Conservation (phyloP, 2,888 invertebrate genomes). For the Caenorhabditis sp. region DNA sequence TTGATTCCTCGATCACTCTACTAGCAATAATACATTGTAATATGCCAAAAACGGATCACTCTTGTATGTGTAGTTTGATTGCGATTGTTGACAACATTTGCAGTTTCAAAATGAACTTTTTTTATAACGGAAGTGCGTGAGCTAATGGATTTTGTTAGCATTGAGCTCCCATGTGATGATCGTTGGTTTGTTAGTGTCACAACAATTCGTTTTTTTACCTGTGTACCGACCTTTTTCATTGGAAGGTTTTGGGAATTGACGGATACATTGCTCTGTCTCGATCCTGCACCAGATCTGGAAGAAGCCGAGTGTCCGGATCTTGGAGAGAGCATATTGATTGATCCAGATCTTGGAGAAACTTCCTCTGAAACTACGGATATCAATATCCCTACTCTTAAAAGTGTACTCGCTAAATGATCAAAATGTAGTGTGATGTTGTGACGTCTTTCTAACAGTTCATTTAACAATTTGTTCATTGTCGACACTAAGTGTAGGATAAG, state of each 20-base stretch:
- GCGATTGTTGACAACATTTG: slow-evolving; percentile 4
- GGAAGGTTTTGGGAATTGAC: slow-evolving; percentile 69
- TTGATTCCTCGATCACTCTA: neutral
- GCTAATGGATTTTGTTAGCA: neutral
- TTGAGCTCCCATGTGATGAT: neutral
- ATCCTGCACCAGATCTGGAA: slow-evolving; percentile 65
- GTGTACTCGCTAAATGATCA: too few relatives aligned
- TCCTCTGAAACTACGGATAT: slow-evolving; percentile 58
- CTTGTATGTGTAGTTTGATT: slow-evolving; percentile 4
- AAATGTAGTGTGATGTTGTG: neutral
- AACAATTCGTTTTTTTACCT: neutral
- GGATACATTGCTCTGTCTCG: slow-evolving; percentile 62
- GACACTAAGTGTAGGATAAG: neutral
- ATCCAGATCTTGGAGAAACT: slow-evolving; percentile 76
- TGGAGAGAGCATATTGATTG: slow-evolving; percentile 70
- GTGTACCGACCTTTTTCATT: slow-evolving; percentile 74
- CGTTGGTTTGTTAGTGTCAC: too few relatives aligned
- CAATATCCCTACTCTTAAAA: neutral
- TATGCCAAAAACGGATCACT: too few relatives aligned
- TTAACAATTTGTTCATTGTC: slow-evolving; percentile 9
- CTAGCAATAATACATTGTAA: too few relatives aligned
- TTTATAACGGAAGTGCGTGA: slow-evolving; percentile 7
- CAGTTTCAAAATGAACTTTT: neutral
- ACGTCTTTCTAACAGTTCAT: slow-evolving; percentile 41
- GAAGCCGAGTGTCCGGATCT: slow-evolving; percentile 67